Percentiles rank a stretch among this genome's conserved stretches.
Evolutionary conservation across 2,888 invertebrate species (phyloP).

Genomic region (Exephanes ischioxanthus): DNA sequence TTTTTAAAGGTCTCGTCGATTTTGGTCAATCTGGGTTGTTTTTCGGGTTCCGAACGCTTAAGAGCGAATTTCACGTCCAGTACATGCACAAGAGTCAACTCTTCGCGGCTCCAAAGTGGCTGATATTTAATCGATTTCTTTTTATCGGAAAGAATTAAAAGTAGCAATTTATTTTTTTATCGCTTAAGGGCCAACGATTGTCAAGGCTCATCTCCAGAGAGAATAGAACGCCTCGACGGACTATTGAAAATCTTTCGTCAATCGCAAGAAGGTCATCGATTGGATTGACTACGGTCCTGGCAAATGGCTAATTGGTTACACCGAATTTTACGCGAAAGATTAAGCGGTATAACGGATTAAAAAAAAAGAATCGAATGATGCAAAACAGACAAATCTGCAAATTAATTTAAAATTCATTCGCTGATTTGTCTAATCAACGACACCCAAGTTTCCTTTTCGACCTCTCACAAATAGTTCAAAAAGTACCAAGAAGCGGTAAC

Average conservation of each 20-base stretch:
- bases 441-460: too few relatives aligned
- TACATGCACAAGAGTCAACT: not conserved
- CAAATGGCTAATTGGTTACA: not conserved
- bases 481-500: too few relatives aligned
- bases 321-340: not conserved
- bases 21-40: conserved; percentile 1
- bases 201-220: not conserved
- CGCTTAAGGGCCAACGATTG: not conserved
- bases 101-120: not conserved
- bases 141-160: not conserved
- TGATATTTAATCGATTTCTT: not conserved
- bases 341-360: not conserved
- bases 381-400: not conserved
- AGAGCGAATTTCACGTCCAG: not conserved
- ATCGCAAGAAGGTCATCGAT: not conserved
- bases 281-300: not conserved
- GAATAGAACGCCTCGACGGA: not conserved
- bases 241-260: not conserved
- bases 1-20: not conserved
- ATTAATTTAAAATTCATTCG: too few relatives aligned
- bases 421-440: too few relatives aligned
- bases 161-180: not conserved
- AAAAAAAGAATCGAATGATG: not conserved
- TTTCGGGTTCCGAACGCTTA: not conserved
- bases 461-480: too few relatives aligned